Conservation (phyloP, 2,797 vertebrate genomes). For the Tarsius wallacei region DNA sequence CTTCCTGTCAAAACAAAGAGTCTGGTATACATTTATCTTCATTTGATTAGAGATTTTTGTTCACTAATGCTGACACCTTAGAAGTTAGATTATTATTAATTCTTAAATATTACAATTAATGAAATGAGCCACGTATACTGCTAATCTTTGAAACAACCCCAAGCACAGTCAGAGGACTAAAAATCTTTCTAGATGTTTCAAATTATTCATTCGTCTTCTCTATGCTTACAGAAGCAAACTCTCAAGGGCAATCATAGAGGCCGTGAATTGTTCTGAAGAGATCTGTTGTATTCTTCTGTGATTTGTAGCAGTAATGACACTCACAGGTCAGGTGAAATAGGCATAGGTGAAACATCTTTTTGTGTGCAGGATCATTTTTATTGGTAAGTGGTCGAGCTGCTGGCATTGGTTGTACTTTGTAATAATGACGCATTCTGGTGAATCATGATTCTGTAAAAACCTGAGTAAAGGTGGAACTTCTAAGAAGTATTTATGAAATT, state of each 20-base stretch:
- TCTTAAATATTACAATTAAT: not conserved
- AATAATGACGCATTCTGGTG: not conserved
- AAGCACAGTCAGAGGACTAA: not conserved
- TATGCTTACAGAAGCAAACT: not conserved
- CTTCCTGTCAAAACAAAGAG: not conserved
- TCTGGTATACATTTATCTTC: not conserved
- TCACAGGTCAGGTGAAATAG: not conserved
- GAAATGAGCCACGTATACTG: not conserved
- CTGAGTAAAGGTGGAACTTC: not conserved
- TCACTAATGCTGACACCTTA: not conserved
- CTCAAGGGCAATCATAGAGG: not conserved
- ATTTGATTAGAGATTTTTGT: conserved; percentile 4
- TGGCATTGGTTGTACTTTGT: not conserved
- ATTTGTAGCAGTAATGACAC: not conserved
- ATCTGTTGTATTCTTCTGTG: not conserved
- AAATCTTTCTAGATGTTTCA: conserved; percentile 22
- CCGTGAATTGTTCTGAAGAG: not conserved
- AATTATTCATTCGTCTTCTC: not conserved
- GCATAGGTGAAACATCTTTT: not conserved
- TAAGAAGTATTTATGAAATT: not conserved
- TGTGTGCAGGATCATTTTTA: not conserved
- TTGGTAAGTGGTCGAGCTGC: not conserved
- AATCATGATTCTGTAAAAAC: not conserved
- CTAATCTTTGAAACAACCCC: not conserved
- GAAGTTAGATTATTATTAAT: not conserved